Percentiles rank a stretch among this genome's conserved stretches.
Conservation (phyloP, 1,140 invertebrate species). For the Aphidius gifuensis region DNA sequence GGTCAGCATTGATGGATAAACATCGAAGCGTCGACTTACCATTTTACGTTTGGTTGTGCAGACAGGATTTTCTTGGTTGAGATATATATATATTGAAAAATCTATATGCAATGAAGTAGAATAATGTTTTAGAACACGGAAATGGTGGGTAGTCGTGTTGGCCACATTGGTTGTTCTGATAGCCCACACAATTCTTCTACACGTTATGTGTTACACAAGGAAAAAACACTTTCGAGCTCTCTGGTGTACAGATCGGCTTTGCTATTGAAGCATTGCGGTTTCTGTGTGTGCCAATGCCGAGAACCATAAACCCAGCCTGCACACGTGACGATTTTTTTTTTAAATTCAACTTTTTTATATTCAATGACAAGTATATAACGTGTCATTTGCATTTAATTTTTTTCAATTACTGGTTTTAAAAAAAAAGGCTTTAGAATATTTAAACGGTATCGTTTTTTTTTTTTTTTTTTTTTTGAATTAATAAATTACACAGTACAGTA, state of each 20-base stretch:
- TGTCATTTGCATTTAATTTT: neutral
- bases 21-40: too few relatives aligned
- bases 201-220: slow-evolving; percentile 38
- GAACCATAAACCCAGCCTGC: neutral
- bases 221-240: slow-evolving; percentile 40
- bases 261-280: slow-evolving; percentile 25
- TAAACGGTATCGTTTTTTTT: too few relatives aligned
- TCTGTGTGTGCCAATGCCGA: neutral
- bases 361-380: neutral
- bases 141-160: slow-evolving; percentile 39
- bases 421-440: too few relatives aligned
- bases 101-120: neutral
- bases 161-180: slow-evolving; percentile 23
- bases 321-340: neutral
- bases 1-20: too few relatives aligned
- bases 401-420: too few relatives aligned
- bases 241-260: slow-evolving; percentile 21
- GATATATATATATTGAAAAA: neutral
- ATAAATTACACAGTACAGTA: too few relatives aligned
- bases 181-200: slow-evolving; percentile 37
- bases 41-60: too few relatives aligned
- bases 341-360: neutral
- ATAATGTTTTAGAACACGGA: slow-evolving; percentile 38
- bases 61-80: too few relatives aligned
- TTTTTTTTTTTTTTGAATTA: too few relatives aligned